A percentile compares a stretch with the other conserved stretches of the same genome.
Evolutionary conservation across 2,113 vertebrate genomes (phyloP).

Genomic region (Poeciliopsis retropinna): DNA sequence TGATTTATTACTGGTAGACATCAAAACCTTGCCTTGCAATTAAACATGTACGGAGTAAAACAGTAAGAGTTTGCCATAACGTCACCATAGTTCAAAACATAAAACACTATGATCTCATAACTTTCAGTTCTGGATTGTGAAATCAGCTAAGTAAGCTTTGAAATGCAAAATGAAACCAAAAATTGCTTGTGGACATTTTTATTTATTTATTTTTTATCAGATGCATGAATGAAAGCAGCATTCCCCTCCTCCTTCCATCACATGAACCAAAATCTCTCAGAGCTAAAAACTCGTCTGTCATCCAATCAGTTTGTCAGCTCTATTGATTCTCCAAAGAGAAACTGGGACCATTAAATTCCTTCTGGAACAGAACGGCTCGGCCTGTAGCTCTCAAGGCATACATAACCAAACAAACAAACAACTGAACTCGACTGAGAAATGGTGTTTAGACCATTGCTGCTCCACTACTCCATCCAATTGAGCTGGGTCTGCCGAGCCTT

Average conservation of each 20-base stretch:
- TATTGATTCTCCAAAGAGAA: conserved; percentile 22
- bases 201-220: too few species aligned
- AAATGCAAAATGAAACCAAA: too few species aligned
- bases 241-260: background rate
- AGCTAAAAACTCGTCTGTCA: conserved; percentile 38
- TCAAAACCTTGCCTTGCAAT: too few species aligned
- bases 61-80: too few species aligned
- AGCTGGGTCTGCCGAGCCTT: conserved; percentile 18
- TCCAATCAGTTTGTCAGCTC: conserved; percentile 29
- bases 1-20: too few species aligned
- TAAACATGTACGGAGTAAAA: too few species aligned
- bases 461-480: conserved; percentile 17
- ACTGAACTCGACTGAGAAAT: conserved; percentile 21
- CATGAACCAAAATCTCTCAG: conserved; percentile 31
- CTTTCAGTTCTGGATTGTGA: too few species aligned
- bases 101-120: too few species aligned
- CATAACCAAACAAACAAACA: conserved; percentile 23
- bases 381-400: conserved; percentile 15
- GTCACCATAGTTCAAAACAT: too few species aligned
- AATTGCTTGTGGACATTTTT: too few species aligned
- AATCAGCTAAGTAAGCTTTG: too few species aligned
- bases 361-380: background rate
- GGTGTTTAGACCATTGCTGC: conserved; percentile 21
- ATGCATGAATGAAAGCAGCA: background rate
- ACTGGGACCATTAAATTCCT: conserved; percentile 26